Percentiles rank a stretch among this genome's conserved stretches.
phyloP scores from a whole-genome alignment of 1,140 invertebrate genomes.

The Drosophila eugracilis region DNA sequence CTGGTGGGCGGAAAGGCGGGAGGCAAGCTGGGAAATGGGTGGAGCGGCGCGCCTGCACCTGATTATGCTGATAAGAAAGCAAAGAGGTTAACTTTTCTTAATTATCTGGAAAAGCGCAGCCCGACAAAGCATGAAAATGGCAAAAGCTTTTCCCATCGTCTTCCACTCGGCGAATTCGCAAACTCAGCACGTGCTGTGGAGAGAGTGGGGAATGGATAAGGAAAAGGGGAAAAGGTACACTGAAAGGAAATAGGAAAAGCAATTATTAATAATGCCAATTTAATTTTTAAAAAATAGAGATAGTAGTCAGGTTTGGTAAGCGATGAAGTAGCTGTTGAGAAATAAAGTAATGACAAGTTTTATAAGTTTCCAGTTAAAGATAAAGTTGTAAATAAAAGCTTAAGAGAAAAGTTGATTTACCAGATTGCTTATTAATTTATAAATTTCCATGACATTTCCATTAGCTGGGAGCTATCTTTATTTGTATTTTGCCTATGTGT shows the following conservation, averaged over 20 bases:
- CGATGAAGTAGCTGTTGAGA: no score
- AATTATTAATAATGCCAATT: no score
- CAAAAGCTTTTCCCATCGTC: slow-evolving; percentile 22
- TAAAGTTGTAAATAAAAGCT: no score
- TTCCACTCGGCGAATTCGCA: slow-evolving; percentile 33
- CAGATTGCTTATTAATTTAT: no score
- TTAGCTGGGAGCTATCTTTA: neutral
- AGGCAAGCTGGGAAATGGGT: slow-evolving; percentile 7
- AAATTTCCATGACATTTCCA: no score
- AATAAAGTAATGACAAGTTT: no score
- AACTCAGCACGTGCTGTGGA: slow-evolving; percentile 41
- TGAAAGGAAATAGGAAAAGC: neutral
- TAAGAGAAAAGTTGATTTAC: no score
- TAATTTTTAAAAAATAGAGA: no score
- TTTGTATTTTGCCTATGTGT: neutral
- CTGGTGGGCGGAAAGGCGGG: neutral
- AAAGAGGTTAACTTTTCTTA: slow-evolving; percentile 81
- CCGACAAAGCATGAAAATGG: slow-evolving; percentile 36
- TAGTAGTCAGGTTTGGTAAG: no score
- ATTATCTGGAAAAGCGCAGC: slow-evolving; percentile 76
- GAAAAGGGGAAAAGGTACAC: slow-evolving; percentile 13
- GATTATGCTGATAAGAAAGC: slow-evolving; percentile 81
- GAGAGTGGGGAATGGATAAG: neutral
- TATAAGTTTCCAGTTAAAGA: no score
- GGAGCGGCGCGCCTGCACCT: slow-evolving; percentile 51